Percentiles rank a stretch among this genome's conserved stretches.
phyloP scores from a whole-genome alignment of 2,888 invertebrate species.

The Thalpophila matura region DNA sequence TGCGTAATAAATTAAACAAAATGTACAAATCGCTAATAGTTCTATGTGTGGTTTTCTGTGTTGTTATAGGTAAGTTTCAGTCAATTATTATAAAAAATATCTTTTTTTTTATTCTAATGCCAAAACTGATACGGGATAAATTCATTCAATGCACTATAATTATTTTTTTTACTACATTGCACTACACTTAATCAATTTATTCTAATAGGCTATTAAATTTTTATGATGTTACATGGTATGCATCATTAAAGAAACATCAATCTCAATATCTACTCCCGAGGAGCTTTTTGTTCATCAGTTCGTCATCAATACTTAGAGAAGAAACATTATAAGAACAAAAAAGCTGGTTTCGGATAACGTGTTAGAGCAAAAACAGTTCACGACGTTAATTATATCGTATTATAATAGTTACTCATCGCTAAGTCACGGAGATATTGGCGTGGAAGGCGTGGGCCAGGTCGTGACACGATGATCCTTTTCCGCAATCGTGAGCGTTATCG shows the following conservation, averaged over 20 bases:
- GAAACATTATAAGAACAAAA: constrained; percentile 33
- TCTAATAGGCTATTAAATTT: constrained; percentile 33
- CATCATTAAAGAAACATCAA: constrained; percentile 39
- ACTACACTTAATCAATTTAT: constrained; percentile 39
- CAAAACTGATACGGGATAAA: neutral
- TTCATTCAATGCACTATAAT: neutral
- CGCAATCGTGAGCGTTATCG: constrained; percentile 78
- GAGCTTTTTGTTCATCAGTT: constrained; percentile 27
- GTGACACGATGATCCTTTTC: constrained; percentile 79
- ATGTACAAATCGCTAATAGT: constrained; percentile 84
- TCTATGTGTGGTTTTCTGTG: constrained; percentile 81
- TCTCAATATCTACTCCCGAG: constrained; percentile 30
- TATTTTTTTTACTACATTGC: constrained; percentile 4
- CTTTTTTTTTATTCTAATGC: constrained; percentile 2
- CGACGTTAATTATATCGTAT: constrained; percentile 59
- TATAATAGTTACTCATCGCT: constrained; percentile 50
- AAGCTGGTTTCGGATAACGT: constrained; percentile 32
- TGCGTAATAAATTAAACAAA: constrained; percentile 47
- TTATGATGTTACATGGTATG: constrained; percentile 5
- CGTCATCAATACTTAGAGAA: constrained; percentile 14
- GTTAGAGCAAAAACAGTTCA: constrained; percentile 57
- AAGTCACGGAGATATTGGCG: constrained; percentile 73
- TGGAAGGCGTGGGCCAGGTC: constrained; percentile 68
- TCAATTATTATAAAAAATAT: neutral
- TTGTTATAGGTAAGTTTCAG: constrained; percentile 81